phyloP scores from a whole-genome alignment of 2,888 invertebrate species.

The Spatulosminthurus flaviceps region DNA sequence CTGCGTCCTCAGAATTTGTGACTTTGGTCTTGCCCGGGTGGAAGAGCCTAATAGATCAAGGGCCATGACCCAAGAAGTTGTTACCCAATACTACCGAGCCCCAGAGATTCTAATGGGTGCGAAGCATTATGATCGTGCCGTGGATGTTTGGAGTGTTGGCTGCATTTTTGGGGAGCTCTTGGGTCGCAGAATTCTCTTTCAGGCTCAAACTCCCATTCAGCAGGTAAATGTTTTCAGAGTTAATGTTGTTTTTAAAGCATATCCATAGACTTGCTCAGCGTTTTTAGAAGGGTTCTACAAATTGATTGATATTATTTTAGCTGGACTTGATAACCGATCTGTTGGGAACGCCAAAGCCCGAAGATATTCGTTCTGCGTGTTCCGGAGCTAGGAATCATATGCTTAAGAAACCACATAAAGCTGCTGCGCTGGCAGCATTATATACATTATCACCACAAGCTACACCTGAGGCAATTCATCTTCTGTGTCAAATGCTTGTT shows the following conservation, averaged over 20 bases:
- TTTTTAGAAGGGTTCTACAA: not conserved
- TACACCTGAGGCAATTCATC: conserved; percentile 97
- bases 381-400: conserved; percentile 94
- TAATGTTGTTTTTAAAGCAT: not conserved
- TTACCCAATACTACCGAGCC: conserved; percentile 99
- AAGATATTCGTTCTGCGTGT: conserved; percentile 97
- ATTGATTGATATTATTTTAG: conserved; percentile 68
- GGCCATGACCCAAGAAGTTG: conserved; percentile 99
- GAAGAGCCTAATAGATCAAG: conserved; percentile 93
- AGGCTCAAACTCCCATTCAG: conserved; percentile 97
- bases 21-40: conserved; percentile 97
- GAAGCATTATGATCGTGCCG: conserved; percentile 93
- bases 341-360: conserved; percentile 92
- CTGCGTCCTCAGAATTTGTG: conserved; percentile 99
- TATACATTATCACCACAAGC: conserved; percentile 93
- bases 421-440: conserved; percentile 85
- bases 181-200: conserved; percentile 94
- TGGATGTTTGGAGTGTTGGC: conserved; percentile 99
- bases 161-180: conserved; percentile 99
- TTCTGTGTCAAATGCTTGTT: conserved; percentile 95
- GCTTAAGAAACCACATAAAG: conserved; percentile 85
- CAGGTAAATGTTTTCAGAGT: conserved; percentile 71
- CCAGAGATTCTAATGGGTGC: conserved; percentile 99
- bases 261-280: not conserved
- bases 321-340: conserved; percentile 97